Evolutionary conservation across 2,888 invertebrate genomes (phyloP).

Genomic region (Exocentrus adspersus): DNA sequence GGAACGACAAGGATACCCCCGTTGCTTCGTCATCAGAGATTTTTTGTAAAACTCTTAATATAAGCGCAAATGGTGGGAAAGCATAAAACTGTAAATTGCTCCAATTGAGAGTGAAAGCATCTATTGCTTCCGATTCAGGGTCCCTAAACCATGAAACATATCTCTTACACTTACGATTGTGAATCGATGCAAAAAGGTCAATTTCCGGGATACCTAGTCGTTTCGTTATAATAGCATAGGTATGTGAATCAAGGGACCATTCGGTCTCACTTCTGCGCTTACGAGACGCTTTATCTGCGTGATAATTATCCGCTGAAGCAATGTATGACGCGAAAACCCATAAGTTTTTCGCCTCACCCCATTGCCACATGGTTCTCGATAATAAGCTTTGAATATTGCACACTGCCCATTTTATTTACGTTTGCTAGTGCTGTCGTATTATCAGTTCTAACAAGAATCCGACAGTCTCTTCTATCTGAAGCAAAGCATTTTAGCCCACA

Average conservation of each 20-base stretch:
- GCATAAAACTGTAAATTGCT: not conserved
- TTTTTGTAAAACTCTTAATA: not conserved
- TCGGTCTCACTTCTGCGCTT: slow-evolving; percentile 25
- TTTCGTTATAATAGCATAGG: not conserved
- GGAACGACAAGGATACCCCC: not conserved
- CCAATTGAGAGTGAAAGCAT: not conserved
- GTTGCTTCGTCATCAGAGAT: too few species aligned
- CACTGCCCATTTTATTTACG: slow-evolving; percentile 39
- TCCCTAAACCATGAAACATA: not conserved
- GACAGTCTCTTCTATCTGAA: slow-evolving; percentile 19
- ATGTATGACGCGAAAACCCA: slow-evolving; percentile 41
- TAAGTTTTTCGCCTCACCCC: slow-evolving; percentile 40
- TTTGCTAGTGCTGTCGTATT: slow-evolving; percentile 35
- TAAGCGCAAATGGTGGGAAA: not conserved
- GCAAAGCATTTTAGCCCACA: slow-evolving; percentile 42
- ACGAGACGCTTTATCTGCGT: slow-evolving; percentile 43
- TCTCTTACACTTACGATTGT: not conserved
- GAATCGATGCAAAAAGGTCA: too few species aligned
- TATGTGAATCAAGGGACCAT: slow-evolving; percentile 17
- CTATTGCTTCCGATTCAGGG: not conserved
- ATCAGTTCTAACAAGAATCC: slow-evolving; percentile 32
- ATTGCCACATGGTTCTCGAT: slow-evolving; percentile 42
- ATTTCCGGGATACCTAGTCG: too few species aligned
- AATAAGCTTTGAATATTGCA: slow-evolving; percentile 38
- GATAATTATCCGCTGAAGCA: slow-evolving; percentile 31